Conservation (phyloP, 2,888 invertebrate species). For the Eupithecia abbreviata region DNA sequence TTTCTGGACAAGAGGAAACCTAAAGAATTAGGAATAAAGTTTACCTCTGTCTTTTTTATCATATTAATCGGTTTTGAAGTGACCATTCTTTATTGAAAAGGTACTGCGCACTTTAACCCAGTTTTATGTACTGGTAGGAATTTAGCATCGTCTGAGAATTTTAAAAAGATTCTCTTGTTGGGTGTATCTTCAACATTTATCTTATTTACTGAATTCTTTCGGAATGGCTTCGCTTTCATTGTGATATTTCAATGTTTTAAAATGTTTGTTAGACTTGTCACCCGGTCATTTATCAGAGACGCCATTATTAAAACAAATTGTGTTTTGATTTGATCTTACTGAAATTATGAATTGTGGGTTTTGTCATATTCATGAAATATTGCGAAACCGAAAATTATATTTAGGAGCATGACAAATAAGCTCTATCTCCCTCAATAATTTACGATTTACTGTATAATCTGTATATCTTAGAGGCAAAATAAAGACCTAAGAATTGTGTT, state of each 20-base stretch:
- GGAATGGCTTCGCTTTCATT: constrained; percentile 34
- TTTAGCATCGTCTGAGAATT: constrained; percentile 24
- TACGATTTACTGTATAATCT: too few relatives aligned
- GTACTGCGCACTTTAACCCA: not conserved
- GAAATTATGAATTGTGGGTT: constrained; percentile 4
- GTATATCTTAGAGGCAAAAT: not conserved
- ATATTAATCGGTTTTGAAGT: not conserved
- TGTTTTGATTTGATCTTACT: constrained; percentile 13
- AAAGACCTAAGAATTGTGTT: not conserved
- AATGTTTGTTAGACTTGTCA: constrained; percentile 28
- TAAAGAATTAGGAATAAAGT: not conserved
- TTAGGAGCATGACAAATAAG: not conserved
- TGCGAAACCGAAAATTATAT: not conserved
- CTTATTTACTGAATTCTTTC: constrained; percentile 32
- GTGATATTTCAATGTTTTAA: constrained; percentile 18
- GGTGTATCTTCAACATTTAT: constrained; percentile 36
- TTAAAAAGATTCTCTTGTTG: constrained; percentile 38
- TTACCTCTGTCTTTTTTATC: too few relatives aligned
- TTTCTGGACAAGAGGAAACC: not conserved
- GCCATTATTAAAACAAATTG: constrained; percentile 15
- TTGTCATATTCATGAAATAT: not conserved
- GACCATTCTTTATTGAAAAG: not conserved
- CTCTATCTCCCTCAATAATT: not conserved
- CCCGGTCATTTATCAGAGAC: constrained; percentile 17
- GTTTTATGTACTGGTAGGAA: not conserved